Conservation (phyloP, 2,888 invertebrate genomes). For the Phengaris alcon region DNA sequence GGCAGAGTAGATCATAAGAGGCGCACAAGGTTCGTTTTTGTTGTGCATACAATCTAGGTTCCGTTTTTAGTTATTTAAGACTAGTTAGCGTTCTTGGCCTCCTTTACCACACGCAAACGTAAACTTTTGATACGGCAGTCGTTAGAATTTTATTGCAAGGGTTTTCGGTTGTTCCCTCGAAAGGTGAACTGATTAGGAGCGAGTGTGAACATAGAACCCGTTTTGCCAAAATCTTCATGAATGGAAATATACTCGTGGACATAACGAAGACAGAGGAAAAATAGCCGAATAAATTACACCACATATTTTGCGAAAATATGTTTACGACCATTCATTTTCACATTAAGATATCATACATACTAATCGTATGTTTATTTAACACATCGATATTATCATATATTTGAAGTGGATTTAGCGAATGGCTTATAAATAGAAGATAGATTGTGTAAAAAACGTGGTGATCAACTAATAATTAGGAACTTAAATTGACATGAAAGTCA, state of each 20-base stretch:
- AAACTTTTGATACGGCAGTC: neutral
- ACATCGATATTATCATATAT: neutral
- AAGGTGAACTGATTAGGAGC: neutral
- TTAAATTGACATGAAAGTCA: neutral
- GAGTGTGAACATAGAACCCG: neutral
- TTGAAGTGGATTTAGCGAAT: neutral
- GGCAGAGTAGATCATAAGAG: neutral
- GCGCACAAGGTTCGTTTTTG: constrained; percentile 21
- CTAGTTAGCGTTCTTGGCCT: constrained; percentile 25
- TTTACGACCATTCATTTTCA: neutral
- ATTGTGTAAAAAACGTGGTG: neutral
- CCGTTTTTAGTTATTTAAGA: constrained; percentile 22
- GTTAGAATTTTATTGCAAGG: neutral
- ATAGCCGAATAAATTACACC: neutral
- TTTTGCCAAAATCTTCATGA: neutral
- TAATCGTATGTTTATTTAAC: neutral
- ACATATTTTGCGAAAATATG: neutral
- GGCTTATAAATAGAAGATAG: neutral
- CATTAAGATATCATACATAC: neutral
- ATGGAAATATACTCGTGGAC: neutral
- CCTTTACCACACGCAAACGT: constrained; percentile 5
- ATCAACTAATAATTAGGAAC: neutral
- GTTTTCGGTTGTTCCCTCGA: neutral
- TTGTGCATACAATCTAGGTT: constrained; percentile 20
- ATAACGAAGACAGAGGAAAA: neutral